phyloP scores from a whole-genome alignment of 2,888 invertebrate genomes.

The Temnothorax unifasciatus region DNA sequence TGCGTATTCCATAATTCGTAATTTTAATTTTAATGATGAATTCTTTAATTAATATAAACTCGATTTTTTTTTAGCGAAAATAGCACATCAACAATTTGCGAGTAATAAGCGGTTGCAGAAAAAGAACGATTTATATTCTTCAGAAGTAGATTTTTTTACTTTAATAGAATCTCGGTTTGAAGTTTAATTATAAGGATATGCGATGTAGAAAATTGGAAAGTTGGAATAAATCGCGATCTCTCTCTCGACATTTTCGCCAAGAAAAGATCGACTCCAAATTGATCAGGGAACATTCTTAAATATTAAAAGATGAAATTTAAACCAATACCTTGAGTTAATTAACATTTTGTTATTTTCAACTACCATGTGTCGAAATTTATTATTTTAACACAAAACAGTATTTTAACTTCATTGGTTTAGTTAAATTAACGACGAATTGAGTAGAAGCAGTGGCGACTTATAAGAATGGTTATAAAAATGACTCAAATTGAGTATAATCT shows the following conservation, averaged over 20 bases:
- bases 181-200: not conserved
- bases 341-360: too few relatives aligned
- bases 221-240: conserved; percentile 7
- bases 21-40: not conserved
- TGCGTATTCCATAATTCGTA: not conserved
- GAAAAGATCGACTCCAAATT: not conserved
- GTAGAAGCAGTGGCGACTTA: too few relatives aligned
- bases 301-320: too few relatives aligned
- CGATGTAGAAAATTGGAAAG: conserved; percentile 11
- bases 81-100: not conserved
- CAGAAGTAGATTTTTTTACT: not conserved
- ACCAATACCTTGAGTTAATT: too few relatives aligned
- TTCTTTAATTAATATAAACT: too few relatives aligned
- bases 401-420: too few relatives aligned
- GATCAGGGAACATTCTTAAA: not conserved
- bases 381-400: too few relatives aligned
- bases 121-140: not conserved
- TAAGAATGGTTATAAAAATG: too few relatives aligned
- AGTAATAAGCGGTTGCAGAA: not conserved
- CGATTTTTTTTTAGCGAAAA: not conserved
- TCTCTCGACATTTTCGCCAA: not conserved
- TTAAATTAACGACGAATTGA: too few relatives aligned
- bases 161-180: not conserved
- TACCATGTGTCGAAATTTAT: too few relatives aligned
- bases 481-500: too few relatives aligned